Conservation (phyloP, 37 sponge, comb jelly and placozoan genomes). For the Haliclona indistincta region DNA sequence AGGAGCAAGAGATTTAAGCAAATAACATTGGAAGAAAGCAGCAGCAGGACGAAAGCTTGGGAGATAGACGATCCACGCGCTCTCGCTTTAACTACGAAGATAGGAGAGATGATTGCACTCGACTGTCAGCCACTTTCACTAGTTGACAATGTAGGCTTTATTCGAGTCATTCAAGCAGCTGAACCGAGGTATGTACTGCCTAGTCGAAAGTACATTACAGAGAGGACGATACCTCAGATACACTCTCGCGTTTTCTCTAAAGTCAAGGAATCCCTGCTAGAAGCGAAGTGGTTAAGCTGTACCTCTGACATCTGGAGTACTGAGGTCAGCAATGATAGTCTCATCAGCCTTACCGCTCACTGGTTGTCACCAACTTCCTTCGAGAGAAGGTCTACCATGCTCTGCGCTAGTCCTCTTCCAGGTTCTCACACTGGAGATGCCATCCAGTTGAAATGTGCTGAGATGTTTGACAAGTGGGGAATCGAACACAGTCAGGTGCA, state of each 20-base stretch:
- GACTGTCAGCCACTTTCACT: conserved; percentile 41
- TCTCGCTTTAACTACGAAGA: conserved; percentile 12
- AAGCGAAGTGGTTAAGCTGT: conserved; percentile 21
- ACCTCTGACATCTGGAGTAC: conserved; percentile 49
- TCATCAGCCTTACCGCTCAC: no score
- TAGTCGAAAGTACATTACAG: conserved; percentile 47
- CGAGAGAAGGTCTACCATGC: conserved; percentile 27
- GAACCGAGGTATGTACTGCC: conserved; percentile 31
- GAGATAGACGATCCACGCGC: conserved; percentile 46
- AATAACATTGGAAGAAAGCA: not conserved
- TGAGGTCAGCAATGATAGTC: conserved; percentile 8
- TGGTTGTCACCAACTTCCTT: no score
- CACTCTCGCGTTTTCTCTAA: not conserved
- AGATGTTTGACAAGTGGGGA: conserved; percentile 37
- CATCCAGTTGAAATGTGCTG: conserved; percentile 10
- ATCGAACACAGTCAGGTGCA: conserved; percentile 25
- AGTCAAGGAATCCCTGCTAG: conserved; percentile 6
- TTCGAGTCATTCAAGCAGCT: conserved; percentile 4
- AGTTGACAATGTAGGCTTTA: conserved; percentile 44
- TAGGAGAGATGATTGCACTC: conserved; percentile 46
- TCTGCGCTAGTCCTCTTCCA: conserved; percentile 21
- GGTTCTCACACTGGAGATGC: conserved; percentile 43
- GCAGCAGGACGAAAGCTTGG: conserved; percentile 7
- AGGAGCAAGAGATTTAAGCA: no score
- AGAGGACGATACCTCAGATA: conserved; percentile 15